Base-by-base conservation (phyloP, 2,888 invertebrate genomes). In the Cabera pusaria region DNA sequence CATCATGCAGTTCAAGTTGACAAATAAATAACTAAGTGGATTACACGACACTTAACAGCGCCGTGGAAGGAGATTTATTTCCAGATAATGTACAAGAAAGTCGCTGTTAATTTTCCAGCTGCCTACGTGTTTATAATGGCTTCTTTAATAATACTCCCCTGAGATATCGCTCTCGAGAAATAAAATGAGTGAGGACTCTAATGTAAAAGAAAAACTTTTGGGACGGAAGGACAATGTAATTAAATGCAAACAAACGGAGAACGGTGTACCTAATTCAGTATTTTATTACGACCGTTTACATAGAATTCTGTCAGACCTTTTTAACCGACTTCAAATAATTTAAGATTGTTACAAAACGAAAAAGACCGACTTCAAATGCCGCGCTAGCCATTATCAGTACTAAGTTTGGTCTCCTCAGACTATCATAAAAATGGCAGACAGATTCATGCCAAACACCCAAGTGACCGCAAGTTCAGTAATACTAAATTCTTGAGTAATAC, bases 41-140 rank as follows among this genome's bases (percentile, higher is more conserved):
- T 59, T 54, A 60, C 51, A 56, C 44, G 59, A 54, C 54, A 59
- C 56, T 58, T 61, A 63, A 62, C 58, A 54, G 49, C 44, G 59
- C 61, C 53, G 47, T 50, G 35, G 40, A 49, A 40, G 42, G 48
- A 55, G 61, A 72, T 70, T 72, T 72, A 70, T 67, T 56, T 36
- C 37, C 46, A 41, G 36, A 52, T 63, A 64, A 43, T 65, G 65
- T 61, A 56, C 52, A 47, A 60, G 59, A 42, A 51, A 50, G 44
- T 44, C 42, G 43, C 45, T 49, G 56, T 61, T 63, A 64, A 65
- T 64, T 60, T 57, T 40, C 35, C 34, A 44, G 34, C 46, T 59
- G 56, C 52, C 57, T 54, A 55, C 59, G 51, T 56, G 49, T 56
- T 62, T 64, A 62, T 64, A 69, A 64, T 58, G 44, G 48, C 26